Percentiles rank a stretch among this genome's conserved stretches.
phyloP scores from a whole-genome alignment of 2,888 invertebrate species.

The Scaptomyza polygonia region DNA sequence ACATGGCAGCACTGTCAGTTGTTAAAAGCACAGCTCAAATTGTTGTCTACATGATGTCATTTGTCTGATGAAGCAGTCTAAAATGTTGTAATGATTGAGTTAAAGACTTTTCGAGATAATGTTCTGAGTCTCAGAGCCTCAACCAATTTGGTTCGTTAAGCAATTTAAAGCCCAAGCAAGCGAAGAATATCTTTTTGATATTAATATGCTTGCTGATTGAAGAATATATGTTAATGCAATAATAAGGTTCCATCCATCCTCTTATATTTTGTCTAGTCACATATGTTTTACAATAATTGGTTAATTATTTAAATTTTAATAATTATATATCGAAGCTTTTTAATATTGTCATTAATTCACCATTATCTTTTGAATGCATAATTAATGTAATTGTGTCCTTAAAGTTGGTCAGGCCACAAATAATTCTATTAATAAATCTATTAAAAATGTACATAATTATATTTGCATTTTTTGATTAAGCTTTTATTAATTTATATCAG shows the following conservation, averaged over 20 bases:
- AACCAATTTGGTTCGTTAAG: neutral
- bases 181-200: neutral
- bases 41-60: slow-evolving; percentile 37
- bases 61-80: slow-evolving; percentile 47
- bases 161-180: neutral
- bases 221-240: no score
- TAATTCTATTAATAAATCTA: neutral
- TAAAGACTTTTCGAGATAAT: slow-evolving; percentile 1
- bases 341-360: neutral
- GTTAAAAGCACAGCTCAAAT: slow-evolving; percentile 50
- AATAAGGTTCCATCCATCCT: neutral
- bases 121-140: neutral
- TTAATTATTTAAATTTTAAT: neutral
- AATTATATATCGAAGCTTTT: neutral
- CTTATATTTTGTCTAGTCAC: neutral
- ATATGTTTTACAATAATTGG: neutral
- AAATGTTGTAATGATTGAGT: slow-evolving; percentile 20
- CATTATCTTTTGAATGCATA: neutral
- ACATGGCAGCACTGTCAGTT: slow-evolving; percentile 40
- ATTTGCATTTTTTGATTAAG: no score
- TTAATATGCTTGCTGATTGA: no score
- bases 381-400: neutral
- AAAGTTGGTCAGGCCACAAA: neutral
- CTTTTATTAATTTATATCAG: no score
- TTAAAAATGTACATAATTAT: neutral